Conservation (phyloP, 2,797 vertebrate genomes). For the Hydrocynus forskahlii region DNA sequence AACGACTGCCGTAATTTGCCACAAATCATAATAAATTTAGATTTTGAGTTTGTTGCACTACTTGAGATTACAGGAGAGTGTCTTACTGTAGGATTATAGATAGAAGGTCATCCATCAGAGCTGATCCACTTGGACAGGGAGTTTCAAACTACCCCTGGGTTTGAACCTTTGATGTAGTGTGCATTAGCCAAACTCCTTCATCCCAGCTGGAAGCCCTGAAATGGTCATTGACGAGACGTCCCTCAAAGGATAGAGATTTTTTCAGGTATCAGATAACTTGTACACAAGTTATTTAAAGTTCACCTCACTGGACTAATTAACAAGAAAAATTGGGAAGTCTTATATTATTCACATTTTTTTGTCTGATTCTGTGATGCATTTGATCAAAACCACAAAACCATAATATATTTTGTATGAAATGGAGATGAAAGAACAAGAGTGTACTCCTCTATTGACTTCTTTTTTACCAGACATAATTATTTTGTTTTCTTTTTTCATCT, state of each 20-base stretch:
- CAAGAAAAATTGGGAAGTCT: not conserved
- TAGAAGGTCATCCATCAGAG: not conserved
- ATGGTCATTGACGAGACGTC: not conserved
- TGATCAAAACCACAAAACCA: not conserved
- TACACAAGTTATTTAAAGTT: not conserved
- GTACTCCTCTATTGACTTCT: too few relatives aligned
- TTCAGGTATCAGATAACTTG: not conserved
- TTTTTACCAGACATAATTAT: not conserved
- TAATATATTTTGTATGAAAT: not conserved
- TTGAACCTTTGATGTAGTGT: not conserved
- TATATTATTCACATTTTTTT: not conserved
- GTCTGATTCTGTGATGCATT: not conserved
- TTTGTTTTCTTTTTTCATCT: not conserved
- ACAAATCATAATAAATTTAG: too few relatives aligned
- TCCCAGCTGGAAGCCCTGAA: conserved; percentile 17
- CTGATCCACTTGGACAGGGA: not conserved
- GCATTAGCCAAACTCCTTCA: not conserved
- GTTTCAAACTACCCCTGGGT: not conserved
- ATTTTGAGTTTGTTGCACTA: too few relatives aligned
- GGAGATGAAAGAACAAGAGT: not conserved
- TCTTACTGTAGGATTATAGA: too few relatives aligned
- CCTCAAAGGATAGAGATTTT: not conserved
- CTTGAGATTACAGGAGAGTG: too few relatives aligned
- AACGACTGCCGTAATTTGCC: too few relatives aligned
- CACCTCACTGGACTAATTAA: not conserved